Base-by-base conservation (phyloP, 1,140 invertebrate genomes). In the Gryon sp. region DNA sequence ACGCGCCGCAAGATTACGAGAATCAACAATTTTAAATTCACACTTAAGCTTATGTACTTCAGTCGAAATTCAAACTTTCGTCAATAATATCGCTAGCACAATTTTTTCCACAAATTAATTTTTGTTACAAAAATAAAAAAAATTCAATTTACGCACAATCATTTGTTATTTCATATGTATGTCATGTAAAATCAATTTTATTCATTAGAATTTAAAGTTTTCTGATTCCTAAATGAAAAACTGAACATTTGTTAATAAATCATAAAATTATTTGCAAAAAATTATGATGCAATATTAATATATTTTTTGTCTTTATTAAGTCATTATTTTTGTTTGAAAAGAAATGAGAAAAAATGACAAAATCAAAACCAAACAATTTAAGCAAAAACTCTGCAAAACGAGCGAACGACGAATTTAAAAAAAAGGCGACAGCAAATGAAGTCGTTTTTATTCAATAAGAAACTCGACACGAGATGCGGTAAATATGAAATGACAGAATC, bases 401-500 rank as follows among this genome's bases (percentile, higher is more conserved):
- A 36, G 19, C n/a, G 14, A 7, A 2, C 24, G 15, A 20, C 1
- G 11, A 22, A 5, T 9, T 18, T 11, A 53, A 60, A 38, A 53
- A 45, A 38, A 32, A 28, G 4, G 26, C 43, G 19, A 72, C 12
- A n/a, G 69, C 41, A 75, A 75, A 74, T 75, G 45, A 75, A 50
- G 62, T 66, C 62, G 38, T 46, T 75, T 36, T 60, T 48, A 75
- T 75, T 66, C 30, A 65, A 66, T 30, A 32, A 59, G 62, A 66
- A 75, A 75, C 36, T 50, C 15, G 60, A 75, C 45, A 59, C 60
- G 53, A 66, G 55, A 75, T 75, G 55, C 62, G 70, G 60, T 66
- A 53, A 66, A 75, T 53, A 46, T 60, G 60, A 75, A 75, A 75
- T 60, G 62, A 65, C 53, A 59, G 70, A 65, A 60, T 65, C 40